Percentiles rank a stretch among this genome's conserved stretches.
These are phyloP conservation scores for Trachemys scripta DNA, from an alignment of 2,113 vertebrate species.

Conservation along the genomic window DNA sequence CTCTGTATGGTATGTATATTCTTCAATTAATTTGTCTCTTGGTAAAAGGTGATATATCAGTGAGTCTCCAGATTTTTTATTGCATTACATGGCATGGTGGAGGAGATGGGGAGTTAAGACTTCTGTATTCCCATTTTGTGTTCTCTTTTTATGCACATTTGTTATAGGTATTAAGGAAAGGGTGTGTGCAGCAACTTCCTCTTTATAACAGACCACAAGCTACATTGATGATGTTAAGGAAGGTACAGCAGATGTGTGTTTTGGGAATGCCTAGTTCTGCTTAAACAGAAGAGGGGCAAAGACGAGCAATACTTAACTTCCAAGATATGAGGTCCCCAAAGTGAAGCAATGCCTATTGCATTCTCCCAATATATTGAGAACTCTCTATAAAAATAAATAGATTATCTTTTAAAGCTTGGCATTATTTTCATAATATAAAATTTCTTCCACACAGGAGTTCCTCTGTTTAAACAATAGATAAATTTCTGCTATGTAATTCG, in stretches of 20 bases:
- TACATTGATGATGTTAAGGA: background rate
- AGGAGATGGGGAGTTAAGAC: background rate
- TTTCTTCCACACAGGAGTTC: too few species aligned
- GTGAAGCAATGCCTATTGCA: background rate
- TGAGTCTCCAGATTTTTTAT: background rate
- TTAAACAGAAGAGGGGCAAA: background rate
- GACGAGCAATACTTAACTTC: background rate
- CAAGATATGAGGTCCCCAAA: background rate
- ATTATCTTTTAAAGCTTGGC: too few species aligned
- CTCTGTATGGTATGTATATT: too few species aligned
- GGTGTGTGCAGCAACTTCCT: background rate
- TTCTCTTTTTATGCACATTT: background rate
- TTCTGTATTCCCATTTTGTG: background rate
- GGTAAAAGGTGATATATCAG: background rate
- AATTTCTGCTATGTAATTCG: too few species aligned
- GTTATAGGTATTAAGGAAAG: background rate
- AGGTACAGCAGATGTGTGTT: background rate
- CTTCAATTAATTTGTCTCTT: background rate
- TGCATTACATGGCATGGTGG: background rate
- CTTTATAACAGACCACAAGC: background rate
- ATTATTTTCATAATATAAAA: too few species aligned
- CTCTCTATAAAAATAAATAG: too few species aligned
- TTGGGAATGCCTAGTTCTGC: background rate
- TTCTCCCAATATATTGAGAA: too few species aligned
- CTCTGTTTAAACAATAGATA: too few species aligned